Evolutionary conservation across 2,113 vertebrate species (phyloP), one percentile per base, ranked within the genome.

Genomic region (Anthoscopus minutus): DNA sequence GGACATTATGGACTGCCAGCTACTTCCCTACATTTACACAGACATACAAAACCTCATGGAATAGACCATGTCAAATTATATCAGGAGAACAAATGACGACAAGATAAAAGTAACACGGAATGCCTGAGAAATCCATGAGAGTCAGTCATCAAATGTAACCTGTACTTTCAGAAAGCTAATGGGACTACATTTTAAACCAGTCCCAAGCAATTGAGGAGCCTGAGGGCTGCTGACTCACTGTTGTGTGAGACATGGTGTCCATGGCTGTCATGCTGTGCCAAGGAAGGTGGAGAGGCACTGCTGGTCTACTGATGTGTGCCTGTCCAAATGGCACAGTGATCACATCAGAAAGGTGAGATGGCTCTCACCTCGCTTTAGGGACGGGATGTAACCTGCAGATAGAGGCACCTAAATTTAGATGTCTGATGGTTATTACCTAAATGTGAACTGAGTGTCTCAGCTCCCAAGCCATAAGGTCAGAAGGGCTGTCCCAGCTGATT

Each of bases 341-440:
- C 47, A 38, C 60, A 62, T 20, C 38, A 70, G 51, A 73, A 77
- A 83, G 38, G 45, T 77, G 76, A 96, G 30, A 66, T 24, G 28
- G 53, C 20, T 77, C 50, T 60, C 80, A 88, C 40, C 42, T 93
- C 0, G 0, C 45, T 77, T 90, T 45, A 88, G 80, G 54, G 28
- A 61, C 10, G 7, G 48, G 50, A 53, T 66, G 67, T 42, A 93
- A 77, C 23, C 74, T 73, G 48, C 48, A 91, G 76, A 81, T 61
- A 90, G 38, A 72, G 58, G 31, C 25, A 57, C 15, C 76, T 77
- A 88, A 57, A 91, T 92, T 82, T 92, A 88, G 50, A 83, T 70
- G 7, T 86, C 53, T 86, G 61, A 76, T n/a, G 31, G 66, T 67
- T 89, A 74, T 81, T 77, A 79, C 31, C 13, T 89, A 78, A 89